Evolutionary conservation across 2,113 vertebrate genomes (phyloP).

Genomic region (Oreocharis arfaki): DNA sequence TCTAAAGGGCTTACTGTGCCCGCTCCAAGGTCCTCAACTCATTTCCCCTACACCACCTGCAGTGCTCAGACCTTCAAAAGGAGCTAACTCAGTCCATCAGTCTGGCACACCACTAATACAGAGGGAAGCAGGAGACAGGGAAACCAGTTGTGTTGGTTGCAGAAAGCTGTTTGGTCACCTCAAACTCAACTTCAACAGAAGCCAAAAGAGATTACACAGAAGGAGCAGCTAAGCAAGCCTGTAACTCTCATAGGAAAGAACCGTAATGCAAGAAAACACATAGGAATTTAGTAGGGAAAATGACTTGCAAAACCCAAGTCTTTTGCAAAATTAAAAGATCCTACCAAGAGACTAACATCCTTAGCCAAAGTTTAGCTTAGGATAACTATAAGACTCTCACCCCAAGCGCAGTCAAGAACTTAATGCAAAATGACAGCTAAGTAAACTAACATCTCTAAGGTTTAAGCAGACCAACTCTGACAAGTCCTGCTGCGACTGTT

Average conservation of each 20-base stretch:
- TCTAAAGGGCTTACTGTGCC: constrained; percentile 2
- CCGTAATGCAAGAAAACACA: not conserved
- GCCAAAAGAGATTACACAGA: not conserved
- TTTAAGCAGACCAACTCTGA: not conserved
- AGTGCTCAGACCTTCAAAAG: not conserved
- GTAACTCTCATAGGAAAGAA: not conserved
- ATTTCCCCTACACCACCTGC: not conserved
- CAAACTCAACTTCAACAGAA: not conserved
- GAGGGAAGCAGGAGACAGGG: not conserved
- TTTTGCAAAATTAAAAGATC: not conserved
- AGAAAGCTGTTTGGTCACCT: not conserved
- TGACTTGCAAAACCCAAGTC: not conserved
- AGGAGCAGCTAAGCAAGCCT: not conserved
- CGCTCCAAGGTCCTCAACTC: not conserved
- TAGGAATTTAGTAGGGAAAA: not conserved
- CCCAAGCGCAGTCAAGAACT: not conserved
- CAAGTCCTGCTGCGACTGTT: not conserved
- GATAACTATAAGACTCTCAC: not conserved
- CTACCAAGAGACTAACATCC: not conserved
- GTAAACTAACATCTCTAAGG: not conserved
- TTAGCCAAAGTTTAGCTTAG: not conserved
- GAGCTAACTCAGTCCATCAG: not conserved
- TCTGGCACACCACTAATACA: not conserved
- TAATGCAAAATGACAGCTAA: not conserved
- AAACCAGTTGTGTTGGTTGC: not conserved